Base-by-base conservation (phyloP, 2,797 vertebrate genomes). In the Poeciliopsis infans region DNA sequence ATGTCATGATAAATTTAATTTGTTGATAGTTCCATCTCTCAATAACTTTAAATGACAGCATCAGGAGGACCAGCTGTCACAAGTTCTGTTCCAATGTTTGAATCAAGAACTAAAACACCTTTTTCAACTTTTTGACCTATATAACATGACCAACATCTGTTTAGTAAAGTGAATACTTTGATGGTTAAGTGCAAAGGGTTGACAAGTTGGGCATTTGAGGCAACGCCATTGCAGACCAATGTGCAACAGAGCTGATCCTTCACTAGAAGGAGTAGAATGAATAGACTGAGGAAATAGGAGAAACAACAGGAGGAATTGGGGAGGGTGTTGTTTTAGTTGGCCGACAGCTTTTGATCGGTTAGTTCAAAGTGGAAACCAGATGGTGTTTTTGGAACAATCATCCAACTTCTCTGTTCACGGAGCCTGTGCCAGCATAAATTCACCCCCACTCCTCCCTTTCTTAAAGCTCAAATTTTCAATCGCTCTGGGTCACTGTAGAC, bases 351-450 rank as follows among this genome's bases (percentile, higher is more conserved):
- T 96, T 96, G 94, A 96, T 95, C 81, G 74, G 92, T 93, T 90
- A 91, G 93, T 96, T 96, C 94, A 96, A 96, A 96, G 95, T 90
- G 74, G 84, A 90, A 86, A 95, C 81, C 96, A 96, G 95, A 95
- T 96, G 95, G 95, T 92, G 87, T 91, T 94, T 93, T 91, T 91
- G 91, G 89, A 95, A 94, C 91, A 95, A 94, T 95, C 83, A 86
- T 88, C 88, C 92, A 89, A 93, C 90, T 94, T 92, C 88, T 86
- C 75, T 85, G 78, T 91, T 81, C 76, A 75, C 73, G 43, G 79
- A 88, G 78, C 86, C 72, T 72, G 81, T 88, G 93, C 92, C 91
- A 94, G 86, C 81, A 84, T 81, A 90, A 92, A 91, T 92, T 79
- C 41, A 83, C 92, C 91, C 82, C 49, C 92, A 90, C 85, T 89